Base-by-base conservation (phyloP, 2,888 invertebrate genomes). In the Melinaea menophilus region DNA sequence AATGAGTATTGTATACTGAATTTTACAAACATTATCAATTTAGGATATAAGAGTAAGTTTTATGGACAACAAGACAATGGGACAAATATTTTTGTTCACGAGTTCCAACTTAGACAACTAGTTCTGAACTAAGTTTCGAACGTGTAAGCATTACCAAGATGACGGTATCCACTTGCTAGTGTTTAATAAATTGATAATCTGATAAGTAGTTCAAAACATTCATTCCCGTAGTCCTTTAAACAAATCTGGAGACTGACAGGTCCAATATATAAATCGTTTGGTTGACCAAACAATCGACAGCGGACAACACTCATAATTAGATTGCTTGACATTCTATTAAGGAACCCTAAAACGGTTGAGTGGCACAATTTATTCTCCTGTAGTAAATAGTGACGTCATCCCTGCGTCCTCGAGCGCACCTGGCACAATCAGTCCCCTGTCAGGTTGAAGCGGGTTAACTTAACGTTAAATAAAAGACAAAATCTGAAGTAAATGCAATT, bases 391-490 rank as follows among this genome's bases (percentile, higher is more conserved):
- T 75, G 73, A 73, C 75, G 74, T 75, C 75, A 69, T 69, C 63
- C 66, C 58, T 66, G 62, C 69, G 67, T 68, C 69, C 66, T 73
- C 75, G 67, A 71, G 70, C 73, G 74, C 79, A 79, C 79, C 79
- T 79, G 79, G 73, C 68, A 72, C 76, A 73, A 76, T 75, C 76
- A 75, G 73, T 71, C 78, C 78, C 72, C 72, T 77, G 78, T 79
- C 79, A 79, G 70, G 68, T 69, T 79, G 78, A 79, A 72, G 72
- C 73, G 79, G 79, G 78, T 79, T 74, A 71, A 72, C 65, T 69
- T 69, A 51, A 51, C 51, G 51, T 31, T 57, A 59, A 63, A 59
- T 61, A 61, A 59, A 65, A 59, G 59, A 65, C 64, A 62, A 68
- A 68, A 57, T 59, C 61, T 59, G 34, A 56, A 48, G 51, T 57